A percentile compares a stretch with the other conserved stretches of the same genome.
Conservation (phyloP, 64 coral and sea anemone genomes). For the Anthopleura sola region DNA sequence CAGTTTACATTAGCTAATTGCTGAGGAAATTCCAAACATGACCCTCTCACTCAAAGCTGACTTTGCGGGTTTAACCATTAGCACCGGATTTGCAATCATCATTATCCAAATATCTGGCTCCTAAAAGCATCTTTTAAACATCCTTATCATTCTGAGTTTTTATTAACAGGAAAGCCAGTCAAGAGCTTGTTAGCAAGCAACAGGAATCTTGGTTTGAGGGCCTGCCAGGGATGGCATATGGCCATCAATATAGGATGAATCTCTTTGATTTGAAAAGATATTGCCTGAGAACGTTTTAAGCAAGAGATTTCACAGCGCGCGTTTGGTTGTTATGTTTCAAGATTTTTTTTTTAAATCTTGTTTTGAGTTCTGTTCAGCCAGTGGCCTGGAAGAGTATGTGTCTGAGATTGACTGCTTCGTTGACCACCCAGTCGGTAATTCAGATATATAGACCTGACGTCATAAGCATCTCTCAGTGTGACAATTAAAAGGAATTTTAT, state of each 20-base stretch:
- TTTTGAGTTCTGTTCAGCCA: neutral
- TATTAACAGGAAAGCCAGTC: neutral
- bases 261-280: neutral
- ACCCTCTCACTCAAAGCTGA: neutral
- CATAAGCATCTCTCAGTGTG: neutral
- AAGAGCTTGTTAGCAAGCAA: constrained; percentile 1
- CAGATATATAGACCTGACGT: neutral
- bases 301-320: neutral
- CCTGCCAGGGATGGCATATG: neutral
- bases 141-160: neutral
- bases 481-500: neutral
- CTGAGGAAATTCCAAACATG: constrained; percentile 9
- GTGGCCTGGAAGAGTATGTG: neutral
- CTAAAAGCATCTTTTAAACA: neutral
- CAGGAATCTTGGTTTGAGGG: neutral
- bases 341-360: neutral
- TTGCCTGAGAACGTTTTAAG: neutral
- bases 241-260: neutral
- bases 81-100: constrained; percentile 8
- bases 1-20: neutral
- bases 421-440: neutral
- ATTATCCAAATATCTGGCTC: neutral
- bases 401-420: neutral
- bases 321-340: neutral
- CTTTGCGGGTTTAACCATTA: constrained; percentile 6